phyloP scores from a whole-genome alignment of 2,888 invertebrate genomes.

The Philereme transversata region DNA sequence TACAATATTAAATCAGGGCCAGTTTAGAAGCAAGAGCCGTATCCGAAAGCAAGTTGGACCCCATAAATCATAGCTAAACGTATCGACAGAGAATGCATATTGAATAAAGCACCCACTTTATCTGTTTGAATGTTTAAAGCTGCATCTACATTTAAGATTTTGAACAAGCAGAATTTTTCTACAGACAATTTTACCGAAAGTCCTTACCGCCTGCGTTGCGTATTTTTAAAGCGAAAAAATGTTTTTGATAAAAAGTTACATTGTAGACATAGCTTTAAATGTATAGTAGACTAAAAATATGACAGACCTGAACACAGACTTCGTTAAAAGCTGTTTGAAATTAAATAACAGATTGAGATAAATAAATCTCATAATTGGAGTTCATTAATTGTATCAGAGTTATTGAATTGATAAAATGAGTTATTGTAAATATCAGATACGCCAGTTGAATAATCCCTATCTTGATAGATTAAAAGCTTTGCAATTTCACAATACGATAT shows the following conservation, averaged over 20 bases:
- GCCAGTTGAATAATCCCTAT: conserved; percentile 12
- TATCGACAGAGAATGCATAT: conserved; percentile 58
- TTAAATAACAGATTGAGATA: conserved; percentile 11
- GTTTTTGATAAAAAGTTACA: too few relatives aligned
- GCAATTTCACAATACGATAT: background rate
- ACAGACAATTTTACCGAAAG: too few relatives aligned
- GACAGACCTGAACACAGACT: background rate
- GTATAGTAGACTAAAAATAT: too few relatives aligned
- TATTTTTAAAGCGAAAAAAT: too few relatives aligned
- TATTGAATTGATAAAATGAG: conserved; percentile 22
- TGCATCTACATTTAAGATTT: conserved; percentile 3
- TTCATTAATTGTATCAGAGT: conserved; percentile 26
- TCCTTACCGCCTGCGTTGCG: too few relatives aligned
- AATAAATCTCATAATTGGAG: conserved; percentile 23
- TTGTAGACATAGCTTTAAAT: too few relatives aligned
- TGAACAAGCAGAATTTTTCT: too few relatives aligned
- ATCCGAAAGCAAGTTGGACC: conserved; percentile 57
- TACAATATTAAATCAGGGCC: conserved; percentile 66
- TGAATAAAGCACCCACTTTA: conserved; percentile 46
- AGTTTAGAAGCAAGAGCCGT: conserved; percentile 53
- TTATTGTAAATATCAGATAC: conserved; percentile 13
- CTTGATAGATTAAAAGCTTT: conserved; percentile 7
- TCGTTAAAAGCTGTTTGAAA: background rate
- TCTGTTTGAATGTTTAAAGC: conserved; percentile 22
- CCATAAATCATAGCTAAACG: conserved; percentile 62